A percentile compares a stretch with the other conserved stretches of the same genome.
phyloP scores from a whole-genome alignment of 2,797 vertebrate species.

The Parotocinclus haroldoi region DNA sequence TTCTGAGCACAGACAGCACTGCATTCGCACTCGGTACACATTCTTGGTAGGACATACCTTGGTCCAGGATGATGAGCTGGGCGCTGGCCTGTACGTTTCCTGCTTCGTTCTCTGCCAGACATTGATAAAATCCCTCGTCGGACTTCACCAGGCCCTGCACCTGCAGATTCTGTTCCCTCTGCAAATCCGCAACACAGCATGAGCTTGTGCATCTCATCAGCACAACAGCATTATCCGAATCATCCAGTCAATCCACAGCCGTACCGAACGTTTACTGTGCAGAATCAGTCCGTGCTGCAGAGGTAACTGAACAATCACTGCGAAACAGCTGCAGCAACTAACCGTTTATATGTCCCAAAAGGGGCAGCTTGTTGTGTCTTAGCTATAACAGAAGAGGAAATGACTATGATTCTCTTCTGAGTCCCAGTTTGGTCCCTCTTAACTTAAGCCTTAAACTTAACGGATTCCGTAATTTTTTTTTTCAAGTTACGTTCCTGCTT shows the following conservation, averaged over 20 bases:
- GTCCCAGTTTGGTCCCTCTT: too few relatives aligned
- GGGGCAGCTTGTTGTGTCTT: too few relatives aligned
- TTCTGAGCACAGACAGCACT: neutral
- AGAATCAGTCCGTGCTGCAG: neutral
- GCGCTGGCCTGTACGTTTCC: constrained; percentile 91
- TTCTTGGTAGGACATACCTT: constrained; percentile 76
- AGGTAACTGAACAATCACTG: neutral
- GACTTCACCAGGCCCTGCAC: constrained; percentile 94
- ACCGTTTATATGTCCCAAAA: too few relatives aligned
- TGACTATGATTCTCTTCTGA: too few relatives aligned
- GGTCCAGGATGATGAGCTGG: constrained; percentile 92
- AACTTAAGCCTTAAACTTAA: too few relatives aligned
- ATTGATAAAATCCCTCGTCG: constrained; percentile 98
- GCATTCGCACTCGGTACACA: neutral
- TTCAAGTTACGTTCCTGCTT: too few relatives aligned
- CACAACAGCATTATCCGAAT: neutral
- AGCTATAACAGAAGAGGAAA: too few relatives aligned
- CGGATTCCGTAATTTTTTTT: too few relatives aligned
- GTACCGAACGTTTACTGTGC: neutral
- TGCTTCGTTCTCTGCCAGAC: constrained; percentile 93
- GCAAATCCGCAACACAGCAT: constrained; percentile 1
- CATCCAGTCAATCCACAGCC: neutral
- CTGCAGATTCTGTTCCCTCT: constrained; percentile 97
- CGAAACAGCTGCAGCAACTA: too few relatives aligned
- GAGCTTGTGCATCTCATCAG: neutral